phyloP scores from a whole-genome alignment of 2,113 vertebrate genomes.

The Urocitellus parryii region DNA sequence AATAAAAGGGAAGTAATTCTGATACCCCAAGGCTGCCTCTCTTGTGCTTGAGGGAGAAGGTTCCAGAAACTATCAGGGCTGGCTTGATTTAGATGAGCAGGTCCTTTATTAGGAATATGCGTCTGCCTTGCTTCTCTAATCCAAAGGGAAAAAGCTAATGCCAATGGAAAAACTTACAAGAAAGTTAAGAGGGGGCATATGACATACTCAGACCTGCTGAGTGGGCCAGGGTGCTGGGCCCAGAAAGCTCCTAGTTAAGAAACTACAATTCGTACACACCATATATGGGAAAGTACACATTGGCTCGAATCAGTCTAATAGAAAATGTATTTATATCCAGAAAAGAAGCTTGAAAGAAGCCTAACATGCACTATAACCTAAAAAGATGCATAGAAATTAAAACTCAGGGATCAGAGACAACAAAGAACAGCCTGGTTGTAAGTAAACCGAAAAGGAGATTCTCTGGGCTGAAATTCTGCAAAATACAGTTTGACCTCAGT shows the following conservation, averaged over 20 bases:
- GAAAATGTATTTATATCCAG: background rate
- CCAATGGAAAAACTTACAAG: slow-evolving; percentile 27
- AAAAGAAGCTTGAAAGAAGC: slow-evolving; percentile 17
- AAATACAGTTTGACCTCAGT: background rate
- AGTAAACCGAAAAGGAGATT: background rate
- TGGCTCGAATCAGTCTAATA: background rate
- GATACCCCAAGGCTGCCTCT: background rate
- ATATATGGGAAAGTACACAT: background rate
- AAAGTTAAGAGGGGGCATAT: background rate
- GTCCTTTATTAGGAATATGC: background rate
- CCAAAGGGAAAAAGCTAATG: slow-evolving; percentile 51
- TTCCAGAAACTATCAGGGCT: background rate
- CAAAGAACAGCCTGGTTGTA: background rate
- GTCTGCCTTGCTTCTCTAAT: background rate
- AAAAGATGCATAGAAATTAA: background rate
- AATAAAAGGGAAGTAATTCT: background rate
- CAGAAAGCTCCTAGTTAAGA: background rate
- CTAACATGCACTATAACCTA: background rate
- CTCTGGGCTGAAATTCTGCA: background rate
- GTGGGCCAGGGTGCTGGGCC: background rate
- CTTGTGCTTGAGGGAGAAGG: background rate
- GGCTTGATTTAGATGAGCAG: background rate
- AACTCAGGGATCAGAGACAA: background rate
- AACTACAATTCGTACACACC: background rate
- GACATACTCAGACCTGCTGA: background rate